phyloP scores from a whole-genome alignment of 2,113 vertebrate genomes.

The Elgaria multicarinata region DNA sequence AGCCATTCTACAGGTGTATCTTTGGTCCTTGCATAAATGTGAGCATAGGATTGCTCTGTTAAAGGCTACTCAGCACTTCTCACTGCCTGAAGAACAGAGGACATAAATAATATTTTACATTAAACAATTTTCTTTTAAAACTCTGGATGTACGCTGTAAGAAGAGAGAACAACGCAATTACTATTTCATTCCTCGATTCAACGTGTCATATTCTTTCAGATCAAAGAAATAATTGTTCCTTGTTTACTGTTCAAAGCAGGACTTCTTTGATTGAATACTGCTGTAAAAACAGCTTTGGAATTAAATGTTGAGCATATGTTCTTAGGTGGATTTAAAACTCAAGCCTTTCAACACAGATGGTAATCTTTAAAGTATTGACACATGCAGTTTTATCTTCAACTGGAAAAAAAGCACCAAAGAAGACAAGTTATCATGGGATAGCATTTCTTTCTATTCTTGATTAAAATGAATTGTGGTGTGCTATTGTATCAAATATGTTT shows the following conservation, averaged over 20 bases:
- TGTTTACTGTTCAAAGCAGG: not conserved
- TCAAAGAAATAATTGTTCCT: constrained; percentile 25
- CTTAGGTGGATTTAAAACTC: constrained; percentile 21
- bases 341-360: constrained; percentile 27
- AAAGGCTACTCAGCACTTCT: not conserved
- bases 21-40: not conserved
- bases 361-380: constrained; percentile 33
- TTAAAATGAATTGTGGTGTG: not conserved
- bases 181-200: constrained; percentile 5
- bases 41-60: not conserved
- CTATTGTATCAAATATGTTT: not conserved
- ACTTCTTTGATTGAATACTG: not conserved
- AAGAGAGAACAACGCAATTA: not conserved
- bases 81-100: not conserved
- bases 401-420: not conserved
- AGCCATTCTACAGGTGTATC: not conserved
- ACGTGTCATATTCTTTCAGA: not conserved
- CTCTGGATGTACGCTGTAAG: not conserved
- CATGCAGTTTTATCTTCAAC: not conserved
- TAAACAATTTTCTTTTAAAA: constrained; percentile 18
- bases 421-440: not conserved
- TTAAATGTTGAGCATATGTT: not conserved
- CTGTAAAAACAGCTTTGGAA: not conserved
- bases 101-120: not conserved
- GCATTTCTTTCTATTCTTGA: not conserved